These are phyloP conservation scores for Machaerirhynchus nigripectus DNA, from an alignment of 2,113 vertebrate genomes.

Conservation along the genomic window DNA sequence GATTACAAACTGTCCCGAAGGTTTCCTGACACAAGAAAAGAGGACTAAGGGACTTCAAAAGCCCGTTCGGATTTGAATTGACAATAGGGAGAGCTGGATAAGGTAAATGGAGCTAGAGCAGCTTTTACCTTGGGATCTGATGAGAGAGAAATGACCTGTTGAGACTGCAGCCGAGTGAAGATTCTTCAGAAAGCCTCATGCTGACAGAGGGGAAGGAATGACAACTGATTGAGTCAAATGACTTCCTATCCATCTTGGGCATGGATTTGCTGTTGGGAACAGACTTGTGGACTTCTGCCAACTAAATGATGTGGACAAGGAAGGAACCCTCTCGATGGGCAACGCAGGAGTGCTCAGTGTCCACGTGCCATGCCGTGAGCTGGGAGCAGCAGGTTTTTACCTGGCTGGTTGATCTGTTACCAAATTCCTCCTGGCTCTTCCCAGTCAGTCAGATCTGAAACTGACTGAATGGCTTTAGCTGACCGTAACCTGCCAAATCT, in stretches of 20 bases:
- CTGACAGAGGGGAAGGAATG: background rate
- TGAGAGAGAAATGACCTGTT: constrained; percentile 26
- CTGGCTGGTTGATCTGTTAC: background rate
- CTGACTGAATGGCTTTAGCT: background rate
- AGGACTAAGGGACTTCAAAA: constrained; percentile 25
- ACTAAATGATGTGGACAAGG: background rate
- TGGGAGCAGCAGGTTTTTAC: background rate
- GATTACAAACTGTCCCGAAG: constrained; percentile 62
- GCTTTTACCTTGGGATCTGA: background rate
- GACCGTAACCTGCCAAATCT: background rate
- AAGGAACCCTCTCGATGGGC: background rate
- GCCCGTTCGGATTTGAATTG: background rate
- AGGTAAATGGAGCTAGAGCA: background rate
- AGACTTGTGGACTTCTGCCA: background rate
- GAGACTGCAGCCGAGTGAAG: background rate
- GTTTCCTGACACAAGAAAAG: constrained; percentile 53
- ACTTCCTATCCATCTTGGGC: background rate
- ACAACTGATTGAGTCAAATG: background rate
- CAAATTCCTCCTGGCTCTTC: background rate
- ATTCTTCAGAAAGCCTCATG: background rate
- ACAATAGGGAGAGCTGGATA: background rate
- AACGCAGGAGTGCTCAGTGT: background rate
- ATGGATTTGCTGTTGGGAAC: background rate
- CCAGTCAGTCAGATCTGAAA: background rate
- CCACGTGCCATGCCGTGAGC: accelerated